phyloP scores from a whole-genome alignment of 2,888 invertebrate species.

The Electrophaes corylata region DNA sequence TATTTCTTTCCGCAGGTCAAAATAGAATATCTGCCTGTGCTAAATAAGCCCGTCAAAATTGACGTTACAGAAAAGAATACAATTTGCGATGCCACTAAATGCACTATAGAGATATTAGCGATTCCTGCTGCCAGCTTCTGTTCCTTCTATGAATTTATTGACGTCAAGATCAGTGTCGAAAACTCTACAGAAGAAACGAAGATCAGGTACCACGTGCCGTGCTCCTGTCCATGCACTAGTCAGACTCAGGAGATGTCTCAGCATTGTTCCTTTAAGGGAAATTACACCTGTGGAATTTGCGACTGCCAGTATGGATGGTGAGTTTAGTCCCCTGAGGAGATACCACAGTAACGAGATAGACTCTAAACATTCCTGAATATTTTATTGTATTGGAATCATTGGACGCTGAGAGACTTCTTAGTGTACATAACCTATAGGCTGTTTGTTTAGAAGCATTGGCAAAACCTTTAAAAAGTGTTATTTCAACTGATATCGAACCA shows the following conservation, averaged over 20 bases:
- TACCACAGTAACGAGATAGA: too few relatives aligned
- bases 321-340: too few relatives aligned
- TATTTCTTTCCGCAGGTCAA: neutral
- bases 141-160: constrained; percentile 35
- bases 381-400: too few relatives aligned
- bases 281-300: constrained; percentile 86
- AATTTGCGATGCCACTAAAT: constrained; percentile 27
- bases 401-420: too few relatives aligned
- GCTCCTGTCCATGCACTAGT: constrained; percentile 63
- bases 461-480: too few relatives aligned
- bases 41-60: too few relatives aligned
- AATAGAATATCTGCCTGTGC: too few relatives aligned
- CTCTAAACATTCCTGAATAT: too few relatives aligned
- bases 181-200: constrained; percentile 47
- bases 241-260: constrained; percentile 61
- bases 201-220: constrained; percentile 64
- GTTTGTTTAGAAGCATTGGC: too few relatives aligned
- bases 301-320: constrained; percentile 77
- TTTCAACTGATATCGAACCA: too few relatives aligned
- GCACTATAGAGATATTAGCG: constrained; percentile 46
- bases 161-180: constrained; percentile 37
- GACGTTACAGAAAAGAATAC: neutral
- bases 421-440: too few relatives aligned
- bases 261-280: constrained; percentile 75
- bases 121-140: constrained; percentile 55